A percentile compares a stretch with the other conserved stretches of the same genome.
phyloP scores from a whole-genome alignment of 2,797 vertebrate genomes.

The Myioborus melanocephalus region DNA sequence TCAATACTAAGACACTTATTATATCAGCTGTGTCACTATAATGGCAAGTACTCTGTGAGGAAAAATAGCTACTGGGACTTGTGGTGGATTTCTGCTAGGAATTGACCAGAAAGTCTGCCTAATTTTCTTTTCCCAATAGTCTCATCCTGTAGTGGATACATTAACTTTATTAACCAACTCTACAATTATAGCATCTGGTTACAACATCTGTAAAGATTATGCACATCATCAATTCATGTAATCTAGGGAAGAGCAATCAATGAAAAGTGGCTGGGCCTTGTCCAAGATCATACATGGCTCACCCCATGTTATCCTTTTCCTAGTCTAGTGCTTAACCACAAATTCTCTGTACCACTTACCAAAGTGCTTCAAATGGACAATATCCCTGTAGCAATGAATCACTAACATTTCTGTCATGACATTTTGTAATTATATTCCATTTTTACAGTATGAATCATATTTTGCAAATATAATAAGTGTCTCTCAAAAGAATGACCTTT shows the following conservation, averaged over 20 bases:
- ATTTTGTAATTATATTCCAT: background rate
- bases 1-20: background rate
- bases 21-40: background rate
- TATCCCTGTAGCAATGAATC: background rate
- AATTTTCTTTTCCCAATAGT: background rate
- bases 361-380: background rate
- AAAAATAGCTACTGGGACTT: background rate
- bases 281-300: background rate
- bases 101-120: background rate
- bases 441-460: background rate
- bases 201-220: background rate
- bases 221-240: background rate
- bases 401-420: background rate
- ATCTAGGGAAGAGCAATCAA: background rate
- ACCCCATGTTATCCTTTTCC: accelerated
- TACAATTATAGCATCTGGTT: background rate
- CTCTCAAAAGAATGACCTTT: background rate
- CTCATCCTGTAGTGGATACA: background rate
- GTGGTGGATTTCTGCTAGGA: background rate
- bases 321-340: background rate
- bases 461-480: background rate
- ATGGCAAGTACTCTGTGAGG: background rate
- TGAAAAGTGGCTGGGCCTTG: background rate
- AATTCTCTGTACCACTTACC: background rate
- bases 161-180: background rate